A percentile compares a stretch with the other conserved stretches of the same genome.
phyloP scores from a whole-genome alignment of 2,888 invertebrate species.

The Ormyrus thymus region DNA sequence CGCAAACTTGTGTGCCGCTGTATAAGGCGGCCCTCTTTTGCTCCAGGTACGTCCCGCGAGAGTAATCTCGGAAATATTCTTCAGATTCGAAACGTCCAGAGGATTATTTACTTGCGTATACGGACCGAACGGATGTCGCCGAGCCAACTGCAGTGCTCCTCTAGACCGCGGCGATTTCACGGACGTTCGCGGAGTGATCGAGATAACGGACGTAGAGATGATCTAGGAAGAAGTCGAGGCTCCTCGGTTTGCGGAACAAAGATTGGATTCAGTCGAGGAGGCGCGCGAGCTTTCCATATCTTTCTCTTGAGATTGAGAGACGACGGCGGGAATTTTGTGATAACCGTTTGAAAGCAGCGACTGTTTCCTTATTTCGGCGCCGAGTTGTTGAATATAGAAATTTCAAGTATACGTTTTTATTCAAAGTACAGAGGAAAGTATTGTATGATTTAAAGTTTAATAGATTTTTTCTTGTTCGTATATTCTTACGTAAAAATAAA shows the following conservation, averaged over 20 bases:
- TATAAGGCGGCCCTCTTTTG: conserved; percentile 7
- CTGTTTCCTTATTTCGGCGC: not conserved
- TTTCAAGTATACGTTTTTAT: no score
- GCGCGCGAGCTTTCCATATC: no score
- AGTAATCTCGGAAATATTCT: conserved; percentile 46
- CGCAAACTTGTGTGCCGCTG: conserved; percentile 10
- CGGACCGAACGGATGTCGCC: not conserved
- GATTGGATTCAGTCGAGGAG: not conserved
- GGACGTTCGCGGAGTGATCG: not conserved
- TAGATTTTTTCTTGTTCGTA: no score
- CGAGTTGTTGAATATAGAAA: no score
- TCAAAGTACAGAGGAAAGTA: no score
- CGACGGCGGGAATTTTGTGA: not conserved
- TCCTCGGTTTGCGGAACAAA: not conserved
- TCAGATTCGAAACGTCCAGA: conserved; percentile 13
- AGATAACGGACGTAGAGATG: not conserved
- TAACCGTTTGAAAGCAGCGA: not conserved
- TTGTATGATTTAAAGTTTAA: no score
- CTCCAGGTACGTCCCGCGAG: conserved; percentile 28
- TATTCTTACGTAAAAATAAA: no score
- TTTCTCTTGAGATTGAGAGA: no score
- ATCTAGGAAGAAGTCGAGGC: not conserved
- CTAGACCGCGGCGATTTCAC: not conserved
- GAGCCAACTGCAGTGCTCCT: not conserved
- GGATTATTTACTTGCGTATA: conserved; percentile 18